phyloP scores from a whole-genome alignment of 2,888 invertebrate species.

The Choreutis nemorana region DNA sequence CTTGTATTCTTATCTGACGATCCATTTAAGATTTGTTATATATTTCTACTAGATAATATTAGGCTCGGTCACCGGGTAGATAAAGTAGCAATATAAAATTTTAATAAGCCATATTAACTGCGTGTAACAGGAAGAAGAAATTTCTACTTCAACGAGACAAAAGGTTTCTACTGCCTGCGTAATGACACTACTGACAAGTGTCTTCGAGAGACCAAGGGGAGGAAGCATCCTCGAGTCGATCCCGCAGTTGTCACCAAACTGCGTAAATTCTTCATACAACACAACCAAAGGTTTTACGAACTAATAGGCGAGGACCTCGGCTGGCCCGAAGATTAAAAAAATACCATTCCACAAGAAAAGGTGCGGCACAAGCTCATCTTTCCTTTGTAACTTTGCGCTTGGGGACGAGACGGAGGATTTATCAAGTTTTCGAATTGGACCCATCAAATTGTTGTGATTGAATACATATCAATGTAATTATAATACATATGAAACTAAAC shows the following conservation, averaged over 20 bases:
- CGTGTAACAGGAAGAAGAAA: conserved; percentile 75
- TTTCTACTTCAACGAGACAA: conserved; percentile 96
- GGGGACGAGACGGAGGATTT: too few relatives aligned
- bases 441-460: conserved; percentile 39
- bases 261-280: conserved; percentile 86
- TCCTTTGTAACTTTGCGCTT: too few relatives aligned
- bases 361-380: conserved; percentile 2
- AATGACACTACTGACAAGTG: conserved; percentile 87
- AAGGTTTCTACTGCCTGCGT: conserved; percentile 93
- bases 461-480: conserved; percentile 39
- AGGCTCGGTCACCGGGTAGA: background rate
- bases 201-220: conserved; percentile 82
- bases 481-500: conserved; percentile 35
- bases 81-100: too few relatives aligned
- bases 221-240: conserved; percentile 85
- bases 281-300: conserved; percentile 92
- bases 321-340: conserved; percentile 92
- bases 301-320: conserved; percentile 91
- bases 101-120: too few relatives aligned
- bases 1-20: conserved; percentile 4
- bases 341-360: background rate
- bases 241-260: conserved; percentile 81
- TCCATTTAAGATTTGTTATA: conserved; percentile 5
- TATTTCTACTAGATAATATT: too few relatives aligned
- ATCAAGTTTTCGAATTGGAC: too few relatives aligned